Evolutionary conservation across 2,113 vertebrate species (phyloP).

Genomic region (Trematomus loennbergii): DNA sequence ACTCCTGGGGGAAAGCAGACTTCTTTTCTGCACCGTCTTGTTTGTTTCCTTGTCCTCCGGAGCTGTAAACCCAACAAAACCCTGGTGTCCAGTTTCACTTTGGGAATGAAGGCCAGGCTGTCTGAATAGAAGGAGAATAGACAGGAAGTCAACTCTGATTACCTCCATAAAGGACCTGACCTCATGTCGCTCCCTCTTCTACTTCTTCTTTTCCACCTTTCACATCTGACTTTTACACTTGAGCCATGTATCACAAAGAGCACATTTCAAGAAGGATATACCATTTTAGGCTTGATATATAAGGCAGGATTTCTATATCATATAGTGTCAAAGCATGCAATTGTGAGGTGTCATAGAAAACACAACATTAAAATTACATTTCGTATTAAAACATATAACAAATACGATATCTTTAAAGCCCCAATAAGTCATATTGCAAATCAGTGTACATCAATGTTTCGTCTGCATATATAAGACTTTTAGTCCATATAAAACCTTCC

Average conservation of each 20-base stretch:
- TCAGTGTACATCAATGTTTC: neutral
- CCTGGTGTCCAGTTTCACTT: slow-evolving; percentile 75
- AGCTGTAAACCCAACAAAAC: slow-evolving; percentile 78
- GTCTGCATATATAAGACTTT: neutral
- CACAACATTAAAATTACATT: neutral
- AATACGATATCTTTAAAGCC: neutral
- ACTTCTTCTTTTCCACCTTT: slow-evolving; percentile 29
- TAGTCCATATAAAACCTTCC: neutral
- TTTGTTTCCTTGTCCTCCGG: slow-evolving; percentile 72
- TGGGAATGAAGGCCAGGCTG: slow-evolving; percentile 74
- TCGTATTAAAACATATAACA: neutral
- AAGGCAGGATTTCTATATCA: neutral
- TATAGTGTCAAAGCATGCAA: neutral
- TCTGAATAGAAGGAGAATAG: slow-evolving; percentile 75
- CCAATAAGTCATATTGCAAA: neutral
- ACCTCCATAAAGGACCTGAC: slow-evolving; percentile 80
- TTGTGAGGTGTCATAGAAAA: neutral
- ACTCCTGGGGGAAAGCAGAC: slow-evolving; percentile 27
- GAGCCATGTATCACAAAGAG: neutral
- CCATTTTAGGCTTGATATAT: neutral
- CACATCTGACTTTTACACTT: slow-evolving; percentile 11
- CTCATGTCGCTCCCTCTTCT: slow-evolving; percentile 69
- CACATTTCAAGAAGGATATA: neutral
- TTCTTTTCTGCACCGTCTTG: slow-evolving; percentile 39
- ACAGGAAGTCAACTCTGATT: slow-evolving; percentile 81